Conservation (phyloP, 2,888 invertebrate species). For the Drosophila anomalipes region DNA sequence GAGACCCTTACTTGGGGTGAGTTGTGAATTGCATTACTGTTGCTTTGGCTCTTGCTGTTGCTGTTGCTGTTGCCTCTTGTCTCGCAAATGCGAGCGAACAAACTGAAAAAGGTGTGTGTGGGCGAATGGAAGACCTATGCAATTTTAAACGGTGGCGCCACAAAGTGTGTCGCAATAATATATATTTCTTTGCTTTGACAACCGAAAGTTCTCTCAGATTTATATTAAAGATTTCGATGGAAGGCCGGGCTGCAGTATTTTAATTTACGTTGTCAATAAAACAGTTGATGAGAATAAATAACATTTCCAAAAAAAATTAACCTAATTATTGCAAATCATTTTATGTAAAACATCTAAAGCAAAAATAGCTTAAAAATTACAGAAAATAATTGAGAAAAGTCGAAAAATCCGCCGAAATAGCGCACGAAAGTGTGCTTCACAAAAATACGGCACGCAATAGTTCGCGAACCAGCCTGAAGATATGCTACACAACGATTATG, state of each 20-base stretch:
- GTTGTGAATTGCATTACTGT: conserved; percentile 33
- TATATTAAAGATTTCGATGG: no score
- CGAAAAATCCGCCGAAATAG: background rate
- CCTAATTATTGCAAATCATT: background rate
- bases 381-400: background rate
- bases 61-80: background rate
- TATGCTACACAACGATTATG: background rate
- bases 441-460: background rate
- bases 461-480: background rate
- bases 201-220: background rate
- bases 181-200: background rate
- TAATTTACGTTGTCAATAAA: no score
- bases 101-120: background rate
- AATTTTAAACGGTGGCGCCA: conserved; percentile 40
- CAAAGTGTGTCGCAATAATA: background rate
- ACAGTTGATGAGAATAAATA: background rate
- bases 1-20: conserved; percentile 34
- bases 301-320: background rate
- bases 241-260: no score
- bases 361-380: no score
- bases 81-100: background rate
- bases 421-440: background rate
- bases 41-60: background rate
- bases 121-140: conserved; percentile 7
- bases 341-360: no score